Evolutionary conservation across 2,888 invertebrate species (phyloP).

Genomic region (Ptilodon capucinus): DNA sequence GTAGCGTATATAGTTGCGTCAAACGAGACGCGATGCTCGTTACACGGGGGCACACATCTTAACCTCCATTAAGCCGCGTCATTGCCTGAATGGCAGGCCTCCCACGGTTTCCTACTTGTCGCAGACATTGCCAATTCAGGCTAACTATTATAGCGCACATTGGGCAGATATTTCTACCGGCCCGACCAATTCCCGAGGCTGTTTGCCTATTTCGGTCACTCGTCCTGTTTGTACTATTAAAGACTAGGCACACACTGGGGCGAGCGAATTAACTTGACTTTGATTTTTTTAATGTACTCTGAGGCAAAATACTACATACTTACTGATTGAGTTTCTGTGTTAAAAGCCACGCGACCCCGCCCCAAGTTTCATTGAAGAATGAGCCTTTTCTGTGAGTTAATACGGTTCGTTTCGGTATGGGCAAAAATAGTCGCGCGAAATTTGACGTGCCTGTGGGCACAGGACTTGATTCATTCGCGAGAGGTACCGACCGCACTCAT

Average conservation of each 20-base stretch:
- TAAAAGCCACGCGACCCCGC: too few relatives aligned
- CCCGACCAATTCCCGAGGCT: slow-evolving; percentile 49
- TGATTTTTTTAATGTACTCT: too few relatives aligned
- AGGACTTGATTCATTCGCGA: not conserved
- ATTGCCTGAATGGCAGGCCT: slow-evolving; percentile 60
- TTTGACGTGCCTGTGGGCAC: too few relatives aligned
- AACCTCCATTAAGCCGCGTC: slow-evolving; percentile 74
- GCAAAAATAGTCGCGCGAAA: too few relatives aligned
- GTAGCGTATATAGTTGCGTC: slow-evolving; percentile 58
- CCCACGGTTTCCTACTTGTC: slow-evolving; percentile 72
- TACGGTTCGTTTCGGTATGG: too few relatives aligned
- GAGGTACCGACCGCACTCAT: not conserved
- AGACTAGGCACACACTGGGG: too few relatives aligned
- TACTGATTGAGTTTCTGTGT: too few relatives aligned
- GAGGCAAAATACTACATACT: too few relatives aligned
- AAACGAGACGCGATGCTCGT: slow-evolving; percentile 65
- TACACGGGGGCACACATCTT: slow-evolving; percentile 72
- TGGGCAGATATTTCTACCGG: slow-evolving; percentile 37
- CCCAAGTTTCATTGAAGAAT: too few relatives aligned
- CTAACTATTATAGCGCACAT: slow-evolving; percentile 50
- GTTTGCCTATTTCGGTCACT: slow-evolving; percentile 42
- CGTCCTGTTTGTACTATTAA: slow-evolving; percentile 16
- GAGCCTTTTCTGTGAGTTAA: too few relatives aligned
- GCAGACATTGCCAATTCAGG: slow-evolving; percentile 57
- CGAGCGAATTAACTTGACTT: too few relatives aligned